A percentile compares a stretch with the other conserved stretches of the same genome.
Evolutionary conservation across 2,797 vertebrate species (phyloP).

Genomic region (Oreochromis grahami): DNA sequence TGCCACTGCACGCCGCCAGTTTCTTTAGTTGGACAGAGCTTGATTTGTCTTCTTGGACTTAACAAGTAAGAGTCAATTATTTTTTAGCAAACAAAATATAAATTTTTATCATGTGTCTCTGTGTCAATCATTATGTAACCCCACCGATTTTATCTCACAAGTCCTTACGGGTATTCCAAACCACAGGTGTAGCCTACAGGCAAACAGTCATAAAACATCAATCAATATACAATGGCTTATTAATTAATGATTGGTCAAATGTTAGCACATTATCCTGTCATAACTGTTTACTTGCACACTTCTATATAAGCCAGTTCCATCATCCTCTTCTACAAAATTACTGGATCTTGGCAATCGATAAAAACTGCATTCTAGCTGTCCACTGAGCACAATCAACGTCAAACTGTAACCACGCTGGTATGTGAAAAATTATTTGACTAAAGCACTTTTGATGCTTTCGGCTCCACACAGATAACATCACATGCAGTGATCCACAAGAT

Average conservation of each 20-base stretch:
- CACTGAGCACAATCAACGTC: constrained; percentile 7
- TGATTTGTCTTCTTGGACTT: neutral
- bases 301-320: neutral
- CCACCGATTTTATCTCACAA: neutral
- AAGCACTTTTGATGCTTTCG: neutral
- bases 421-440: constrained; percentile 18
- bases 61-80: neutral
- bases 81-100: neutral
- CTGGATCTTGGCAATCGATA: neutral
- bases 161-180: neutral
- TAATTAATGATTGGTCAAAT: neutral
- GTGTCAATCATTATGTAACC: neutral
- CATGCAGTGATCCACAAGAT: constrained; percentile 33
- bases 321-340: neutral
- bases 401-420: neutral
- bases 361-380: neutral
- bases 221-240: neutral
- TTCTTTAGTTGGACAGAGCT: neutral
- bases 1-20: neutral
- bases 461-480: constrained; percentile 42
- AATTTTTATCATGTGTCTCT: neutral
- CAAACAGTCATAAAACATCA: neutral
- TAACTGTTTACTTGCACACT: neutral
- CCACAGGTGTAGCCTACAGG: neutral
- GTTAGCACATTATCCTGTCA: neutral